Evolutionary conservation across 2,113 vertebrate species (phyloP).

Genomic region (Eulemur macaco): DNA sequence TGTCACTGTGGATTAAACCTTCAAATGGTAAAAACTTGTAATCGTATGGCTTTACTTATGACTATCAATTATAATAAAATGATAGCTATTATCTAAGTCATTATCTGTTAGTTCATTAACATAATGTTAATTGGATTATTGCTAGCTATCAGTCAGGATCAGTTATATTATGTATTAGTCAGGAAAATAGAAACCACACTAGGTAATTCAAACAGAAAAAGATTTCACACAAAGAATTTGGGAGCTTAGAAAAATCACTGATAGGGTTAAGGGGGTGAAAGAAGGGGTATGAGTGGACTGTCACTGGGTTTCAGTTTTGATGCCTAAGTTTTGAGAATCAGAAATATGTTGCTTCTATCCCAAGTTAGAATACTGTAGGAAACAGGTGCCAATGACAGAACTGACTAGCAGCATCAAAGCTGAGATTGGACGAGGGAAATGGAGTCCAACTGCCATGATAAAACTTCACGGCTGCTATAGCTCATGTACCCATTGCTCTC

Average conservation of each 20-base stretch:
- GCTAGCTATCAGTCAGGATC: background rate
- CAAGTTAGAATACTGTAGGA: background rate
- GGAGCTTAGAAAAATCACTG: background rate
- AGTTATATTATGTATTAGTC: background rate
- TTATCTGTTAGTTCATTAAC: background rate
- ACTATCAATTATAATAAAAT: background rate
- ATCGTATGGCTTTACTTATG: background rate
- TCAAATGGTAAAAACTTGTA: background rate
- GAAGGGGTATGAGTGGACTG: background rate
- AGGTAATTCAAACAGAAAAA: slow-evolving; percentile 23
- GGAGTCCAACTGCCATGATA: background rate
- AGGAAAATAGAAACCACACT: background rate
- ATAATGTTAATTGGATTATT: background rate
- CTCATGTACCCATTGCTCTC: background rate
- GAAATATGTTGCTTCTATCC: background rate
- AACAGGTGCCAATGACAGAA: background rate
- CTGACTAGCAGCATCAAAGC: background rate
- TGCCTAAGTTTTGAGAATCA: background rate
- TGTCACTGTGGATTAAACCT: background rate
- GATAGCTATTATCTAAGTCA: background rate
- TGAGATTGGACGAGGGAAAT: background rate
- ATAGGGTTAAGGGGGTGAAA: background rate
- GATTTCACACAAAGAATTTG: background rate
- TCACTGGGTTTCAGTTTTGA: background rate
- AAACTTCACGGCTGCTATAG: background rate